Percentiles rank a stretch among this genome's conserved stretches.
Conservation (phyloP, 1,140 invertebrate genomes). For the Agrypnia vestita region DNA sequence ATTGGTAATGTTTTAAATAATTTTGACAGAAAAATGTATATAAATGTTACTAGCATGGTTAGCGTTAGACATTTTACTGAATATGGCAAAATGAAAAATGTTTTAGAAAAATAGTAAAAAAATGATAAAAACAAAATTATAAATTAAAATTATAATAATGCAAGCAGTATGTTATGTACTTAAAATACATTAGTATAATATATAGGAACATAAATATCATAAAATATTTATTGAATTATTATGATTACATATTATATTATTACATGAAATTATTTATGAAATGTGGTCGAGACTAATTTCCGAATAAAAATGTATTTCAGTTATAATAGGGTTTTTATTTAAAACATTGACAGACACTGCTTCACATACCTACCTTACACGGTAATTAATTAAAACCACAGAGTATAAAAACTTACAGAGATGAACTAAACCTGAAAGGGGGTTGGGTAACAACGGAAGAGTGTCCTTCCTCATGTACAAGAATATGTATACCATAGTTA, state of each 20-base stretch:
- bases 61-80: conserved; percentile 27
- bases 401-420: too few relatives aligned
- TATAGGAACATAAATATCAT: conserved; percentile 37
- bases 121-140: too few relatives aligned
- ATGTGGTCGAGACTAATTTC: conserved; percentile 47
- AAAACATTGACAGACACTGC: too few relatives aligned
- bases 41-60: conserved; percentile 45
- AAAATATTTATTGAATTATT: too few relatives aligned
- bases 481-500: too few relatives aligned
- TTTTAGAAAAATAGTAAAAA: conserved; percentile 49
- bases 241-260: too few relatives aligned
- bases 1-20: conserved; percentile 3
- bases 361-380: too few relatives aligned
- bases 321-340: too few relatives aligned
- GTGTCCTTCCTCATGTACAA: too few relatives aligned
- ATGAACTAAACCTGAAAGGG: too few relatives aligned
- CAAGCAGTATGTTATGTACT: conserved; percentile 39
- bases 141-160: conserved; percentile 15
- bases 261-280: conserved; percentile 49
- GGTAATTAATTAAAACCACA: too few relatives aligned
- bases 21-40: conserved; percentile 33
- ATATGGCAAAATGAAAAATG: conserved; percentile 42
- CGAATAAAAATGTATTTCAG: conserved; percentile 52
- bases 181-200: conserved; percentile 40
- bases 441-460: too few relatives aligned